phyloP scores from a whole-genome alignment of 2,113 vertebrate genomes.

The Channa maculata region DNA sequence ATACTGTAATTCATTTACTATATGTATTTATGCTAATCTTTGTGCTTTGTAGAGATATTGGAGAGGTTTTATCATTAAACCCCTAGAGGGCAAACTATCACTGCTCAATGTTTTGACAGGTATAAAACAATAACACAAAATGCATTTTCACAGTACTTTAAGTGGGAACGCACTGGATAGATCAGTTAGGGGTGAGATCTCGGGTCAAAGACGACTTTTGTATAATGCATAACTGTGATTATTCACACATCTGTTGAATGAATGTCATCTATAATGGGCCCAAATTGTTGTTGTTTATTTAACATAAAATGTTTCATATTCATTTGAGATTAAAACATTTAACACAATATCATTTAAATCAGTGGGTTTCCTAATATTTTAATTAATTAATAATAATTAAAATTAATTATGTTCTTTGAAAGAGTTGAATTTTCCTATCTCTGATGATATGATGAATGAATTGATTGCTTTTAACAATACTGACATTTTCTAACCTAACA shows the following conservation, averaged over 20 bases:
- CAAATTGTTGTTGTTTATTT: conserved; percentile 17
- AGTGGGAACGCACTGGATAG: neutral
- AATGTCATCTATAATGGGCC: neutral
- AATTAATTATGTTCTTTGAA: no score
- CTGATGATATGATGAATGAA: conserved; percentile 21
- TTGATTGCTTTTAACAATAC: conserved; percentile 30
- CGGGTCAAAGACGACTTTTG: conserved; percentile 4
- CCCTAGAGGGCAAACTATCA: no score
- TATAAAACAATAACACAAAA: neutral
- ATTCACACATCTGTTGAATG: conserved; percentile 16
- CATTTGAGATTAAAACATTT: no score
- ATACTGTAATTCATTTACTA: conserved; percentile 34
- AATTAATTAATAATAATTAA: no score
- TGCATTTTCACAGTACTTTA: conserved; percentile 13
- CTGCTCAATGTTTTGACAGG: conserved; percentile 3
- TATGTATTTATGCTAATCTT: conserved; percentile 46
- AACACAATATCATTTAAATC: no score
- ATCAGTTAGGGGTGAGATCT: neutral
- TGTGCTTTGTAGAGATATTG: conserved; percentile 34
- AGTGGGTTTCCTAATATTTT: no score
- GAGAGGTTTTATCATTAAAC: neutral
- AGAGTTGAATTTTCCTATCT: no score
- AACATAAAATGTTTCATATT: neutral
- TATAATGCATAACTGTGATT: neutral
- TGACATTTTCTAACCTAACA: conserved; percentile 21